Conservation (phyloP, 1,140 invertebrate genomes). For the Drosophila sp. region DNA sequence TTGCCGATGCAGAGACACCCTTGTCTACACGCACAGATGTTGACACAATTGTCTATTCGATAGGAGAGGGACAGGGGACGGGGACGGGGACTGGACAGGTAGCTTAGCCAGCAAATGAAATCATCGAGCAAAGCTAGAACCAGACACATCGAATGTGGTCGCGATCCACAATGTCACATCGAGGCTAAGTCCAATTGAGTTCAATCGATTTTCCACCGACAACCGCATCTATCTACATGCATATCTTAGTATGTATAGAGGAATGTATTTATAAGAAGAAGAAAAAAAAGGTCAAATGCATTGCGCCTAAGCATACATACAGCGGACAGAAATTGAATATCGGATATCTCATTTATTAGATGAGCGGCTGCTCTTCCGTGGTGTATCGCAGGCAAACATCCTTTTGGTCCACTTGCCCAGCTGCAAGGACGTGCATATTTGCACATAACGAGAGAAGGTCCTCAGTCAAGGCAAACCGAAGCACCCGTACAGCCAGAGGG, state of each 20-base stretch:
- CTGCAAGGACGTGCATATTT: slow-evolving; percentile 34
- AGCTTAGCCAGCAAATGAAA: slow-evolving; percentile 70
- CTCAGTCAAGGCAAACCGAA: slow-evolving; percentile 26
- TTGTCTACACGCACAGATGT: slow-evolving; percentile 3
- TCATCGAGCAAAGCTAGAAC: slow-evolving; percentile 52
- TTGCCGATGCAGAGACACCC: slow-evolving; percentile 27
- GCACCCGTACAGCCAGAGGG: slow-evolving; percentile 21
- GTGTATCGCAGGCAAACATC: slow-evolving; percentile 41
- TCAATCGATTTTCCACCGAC: slow-evolving; percentile 65
- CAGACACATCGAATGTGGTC: slow-evolving; percentile 52
- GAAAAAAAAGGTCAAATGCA: slow-evolving; percentile 18
- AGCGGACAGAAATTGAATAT: slow-evolving; percentile 49
- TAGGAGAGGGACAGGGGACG: neutral
- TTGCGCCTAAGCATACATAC: slow-evolving; percentile 1
- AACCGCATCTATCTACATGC: slow-evolving; percentile 7
- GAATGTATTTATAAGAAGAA: neutral
- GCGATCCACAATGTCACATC: slow-evolving; percentile 46
- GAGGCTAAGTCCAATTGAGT: slow-evolving; percentile 43
- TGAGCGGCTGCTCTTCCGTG: slow-evolving; percentile 8
- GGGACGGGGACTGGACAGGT: slow-evolving; percentile 42
- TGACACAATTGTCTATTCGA: slow-evolving; percentile 40
- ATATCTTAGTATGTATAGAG: slow-evolving; percentile 7
- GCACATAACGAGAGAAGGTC: slow-evolving; percentile 22
- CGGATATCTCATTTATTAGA: slow-evolving; percentile 38
- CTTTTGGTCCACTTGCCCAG: slow-evolving; percentile 16